A percentile compares a stretch with the other conserved stretches of the same genome.
Evolutionary conservation across 1,140 invertebrate genomes (phyloP).

Genomic region (Lerema accius): DNA sequence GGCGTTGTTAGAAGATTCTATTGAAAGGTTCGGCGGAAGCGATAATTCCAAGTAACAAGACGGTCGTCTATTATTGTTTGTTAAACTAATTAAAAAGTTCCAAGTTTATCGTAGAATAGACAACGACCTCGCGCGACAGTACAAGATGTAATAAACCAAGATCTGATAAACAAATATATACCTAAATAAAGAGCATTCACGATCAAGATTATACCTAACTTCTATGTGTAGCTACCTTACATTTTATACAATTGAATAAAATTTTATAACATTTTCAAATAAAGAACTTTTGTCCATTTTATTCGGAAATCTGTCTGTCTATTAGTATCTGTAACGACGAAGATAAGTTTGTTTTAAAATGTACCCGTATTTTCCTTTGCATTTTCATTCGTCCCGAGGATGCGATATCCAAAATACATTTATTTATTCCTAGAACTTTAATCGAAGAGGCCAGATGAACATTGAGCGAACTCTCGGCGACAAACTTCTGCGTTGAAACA

Average conservation of each 20-base stretch:
- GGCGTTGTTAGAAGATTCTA: slow-evolving; percentile 25
- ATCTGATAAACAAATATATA: slow-evolving; percentile 30
- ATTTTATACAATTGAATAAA: too few relatives aligned
- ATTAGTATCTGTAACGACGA: neutral
- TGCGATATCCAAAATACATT: slow-evolving; percentile 32
- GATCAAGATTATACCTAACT: too few relatives aligned
- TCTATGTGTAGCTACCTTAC: too few relatives aligned
- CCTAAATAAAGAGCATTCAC: too few relatives aligned
- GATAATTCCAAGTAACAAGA: slow-evolving; percentile 55
- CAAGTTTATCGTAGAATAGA: slow-evolving; percentile 50
- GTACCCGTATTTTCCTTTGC: slow-evolving; percentile 24
- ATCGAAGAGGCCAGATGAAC: slow-evolving; percentile 52
- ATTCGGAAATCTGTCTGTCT: too few relatives aligned
- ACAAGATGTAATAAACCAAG: slow-evolving; percentile 39
- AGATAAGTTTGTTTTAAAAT: slow-evolving; percentile 15
- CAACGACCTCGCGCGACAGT: slow-evolving; percentile 42
- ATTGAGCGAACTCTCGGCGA: slow-evolving; percentile 51
- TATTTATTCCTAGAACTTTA: slow-evolving; percentile 50
- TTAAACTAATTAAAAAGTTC: slow-evolving; percentile 75
- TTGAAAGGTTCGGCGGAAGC: slow-evolving; percentile 31
- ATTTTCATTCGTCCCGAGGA: slow-evolving; percentile 23
- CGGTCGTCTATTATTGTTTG: slow-evolving; percentile 63
- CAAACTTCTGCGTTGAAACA: slow-evolving; percentile 64
- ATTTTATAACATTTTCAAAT: too few relatives aligned
- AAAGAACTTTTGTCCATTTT: neutral